Evolutionary conservation across 2,888 invertebrate species (phyloP).

Genomic region (Mythimna lalbum): DNA sequence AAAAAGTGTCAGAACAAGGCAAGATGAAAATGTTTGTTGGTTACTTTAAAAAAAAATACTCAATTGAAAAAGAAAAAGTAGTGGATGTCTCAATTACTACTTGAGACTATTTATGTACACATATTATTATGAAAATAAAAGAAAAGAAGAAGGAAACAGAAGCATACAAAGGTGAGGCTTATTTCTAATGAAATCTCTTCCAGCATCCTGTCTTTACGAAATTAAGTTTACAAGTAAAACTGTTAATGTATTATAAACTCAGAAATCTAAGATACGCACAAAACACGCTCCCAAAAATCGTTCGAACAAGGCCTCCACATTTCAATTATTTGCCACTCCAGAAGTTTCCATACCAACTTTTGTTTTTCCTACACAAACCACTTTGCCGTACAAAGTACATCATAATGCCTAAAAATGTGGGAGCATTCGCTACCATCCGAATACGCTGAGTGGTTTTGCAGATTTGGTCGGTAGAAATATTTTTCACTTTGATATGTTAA

Average conservation of each 20-base stretch:
- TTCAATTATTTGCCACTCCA: conserved; percentile 39
- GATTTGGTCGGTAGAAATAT: conserved; percentile 38
- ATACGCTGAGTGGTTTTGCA: conserved; percentile 59
- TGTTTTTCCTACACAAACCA: conserved; percentile 56
- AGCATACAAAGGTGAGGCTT: too few relatives aligned
- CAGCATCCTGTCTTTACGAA: too few relatives aligned
- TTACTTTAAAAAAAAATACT: too few relatives aligned
- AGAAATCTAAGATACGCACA: background rate
- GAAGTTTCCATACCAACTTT: conserved; percentile 48
- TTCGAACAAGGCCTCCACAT: conserved; percentile 12
- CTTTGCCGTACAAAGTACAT: conserved; percentile 51
- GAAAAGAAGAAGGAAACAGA: too few relatives aligned
- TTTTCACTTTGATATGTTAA: conserved; percentile 56
- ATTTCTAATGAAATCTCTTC: too few relatives aligned
- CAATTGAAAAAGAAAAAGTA: too few relatives aligned
- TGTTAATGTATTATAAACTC: background rate
- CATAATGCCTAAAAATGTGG: conserved; percentile 55
- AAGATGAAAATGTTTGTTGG: too few relatives aligned
- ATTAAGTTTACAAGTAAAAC: too few relatives aligned
- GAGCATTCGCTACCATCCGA: conserved; percentile 44
- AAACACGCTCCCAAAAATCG: conserved; percentile 1
- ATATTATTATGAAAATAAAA: too few relatives aligned
- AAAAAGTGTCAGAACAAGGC: too few relatives aligned
- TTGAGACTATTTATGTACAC: too few relatives aligned
- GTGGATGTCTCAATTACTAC: too few relatives aligned